Percentiles rank a stretch among this genome's conserved stretches.
Evolutionary conservation across 2,113 vertebrate species (phyloP).

Genomic region (Clupea harengus): DNA sequence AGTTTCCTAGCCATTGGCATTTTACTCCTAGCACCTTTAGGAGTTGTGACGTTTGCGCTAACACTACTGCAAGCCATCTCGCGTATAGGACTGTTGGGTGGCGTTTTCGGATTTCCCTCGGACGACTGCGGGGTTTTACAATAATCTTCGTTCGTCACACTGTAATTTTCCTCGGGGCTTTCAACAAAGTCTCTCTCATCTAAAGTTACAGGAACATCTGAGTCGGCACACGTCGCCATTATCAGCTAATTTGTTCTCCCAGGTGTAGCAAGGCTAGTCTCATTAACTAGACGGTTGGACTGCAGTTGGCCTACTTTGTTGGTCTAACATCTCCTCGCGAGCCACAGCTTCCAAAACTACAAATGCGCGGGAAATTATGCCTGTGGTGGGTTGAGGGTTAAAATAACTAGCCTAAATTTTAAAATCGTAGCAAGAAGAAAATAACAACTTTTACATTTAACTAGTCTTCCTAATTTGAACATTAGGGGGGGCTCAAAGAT

Average conservation of each 20-base stretch:
- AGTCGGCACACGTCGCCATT: not conserved
- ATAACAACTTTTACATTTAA: not conserved
- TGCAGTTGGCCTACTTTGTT: not conserved
- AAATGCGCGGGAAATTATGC: not conserved
- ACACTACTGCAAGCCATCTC: not conserved
- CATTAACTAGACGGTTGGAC: not conserved
- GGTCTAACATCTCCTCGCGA: not conserved
- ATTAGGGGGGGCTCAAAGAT: not conserved
- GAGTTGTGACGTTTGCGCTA: not conserved
- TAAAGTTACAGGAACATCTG: not conserved
- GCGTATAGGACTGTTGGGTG: not conserved
- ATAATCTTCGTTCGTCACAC: not conserved
- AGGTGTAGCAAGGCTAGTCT: not conserved
- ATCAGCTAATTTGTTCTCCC: not conserved
- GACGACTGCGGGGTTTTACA: not conserved
- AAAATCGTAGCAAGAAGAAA: not conserved
- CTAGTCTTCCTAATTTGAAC: not conserved
- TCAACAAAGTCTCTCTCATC: not conserved
- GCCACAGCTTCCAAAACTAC: not conserved
- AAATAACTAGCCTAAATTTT: not conserved
- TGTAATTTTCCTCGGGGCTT: not conserved
- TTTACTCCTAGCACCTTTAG: conserved; percentile 18
- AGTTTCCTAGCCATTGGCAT: not conserved
- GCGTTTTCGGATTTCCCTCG: not conserved
- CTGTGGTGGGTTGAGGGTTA: too few relatives aligned